These are phyloP conservation scores for Aplysina aerophoba DNA, from an alignment of 37 sponge, comb jelly and placozoan species.

Conservation along the genomic window DNA sequence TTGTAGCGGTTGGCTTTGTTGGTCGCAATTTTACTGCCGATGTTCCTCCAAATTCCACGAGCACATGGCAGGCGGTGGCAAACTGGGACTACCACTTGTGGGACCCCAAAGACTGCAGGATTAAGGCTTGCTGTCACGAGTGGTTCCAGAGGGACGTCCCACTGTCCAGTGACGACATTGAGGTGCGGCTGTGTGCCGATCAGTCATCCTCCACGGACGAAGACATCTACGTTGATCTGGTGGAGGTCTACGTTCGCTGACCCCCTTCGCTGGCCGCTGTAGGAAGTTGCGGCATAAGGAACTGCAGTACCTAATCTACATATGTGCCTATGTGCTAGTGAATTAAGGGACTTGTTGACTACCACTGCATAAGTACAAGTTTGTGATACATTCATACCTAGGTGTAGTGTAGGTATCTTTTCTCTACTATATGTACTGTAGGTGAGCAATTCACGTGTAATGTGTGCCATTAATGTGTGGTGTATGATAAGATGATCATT, in stretches of 20 bases:
- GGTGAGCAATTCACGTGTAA: no score
- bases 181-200: neutral
- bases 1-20: neutral
- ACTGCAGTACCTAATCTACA: no score
- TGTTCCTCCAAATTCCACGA: neutral
- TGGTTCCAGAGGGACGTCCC: neutral
- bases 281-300: no score
- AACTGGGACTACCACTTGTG: constrained; percentile 19
- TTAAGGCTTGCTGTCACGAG: neutral
- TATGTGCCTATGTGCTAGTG: no score
- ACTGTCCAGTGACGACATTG: neutral
- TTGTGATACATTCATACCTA: no score
- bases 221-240: constrained; percentile 3
- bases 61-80: neutral
- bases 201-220: neutral
- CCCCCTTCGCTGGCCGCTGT: no score
- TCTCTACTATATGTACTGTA: no score
- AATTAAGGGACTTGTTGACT: no score
- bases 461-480: no score
- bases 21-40: neutral
- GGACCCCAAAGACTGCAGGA: neutral
- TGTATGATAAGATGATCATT: no score
- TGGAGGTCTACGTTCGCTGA: constrained; percentile 9
- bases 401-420: no score
- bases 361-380: no score